A percentile compares a stretch with the other conserved stretches of the same genome.
These are phyloP conservation scores for Automeris io DNA, from an alignment of 2,888 invertebrate genomes.

Conservation along the genomic window DNA sequence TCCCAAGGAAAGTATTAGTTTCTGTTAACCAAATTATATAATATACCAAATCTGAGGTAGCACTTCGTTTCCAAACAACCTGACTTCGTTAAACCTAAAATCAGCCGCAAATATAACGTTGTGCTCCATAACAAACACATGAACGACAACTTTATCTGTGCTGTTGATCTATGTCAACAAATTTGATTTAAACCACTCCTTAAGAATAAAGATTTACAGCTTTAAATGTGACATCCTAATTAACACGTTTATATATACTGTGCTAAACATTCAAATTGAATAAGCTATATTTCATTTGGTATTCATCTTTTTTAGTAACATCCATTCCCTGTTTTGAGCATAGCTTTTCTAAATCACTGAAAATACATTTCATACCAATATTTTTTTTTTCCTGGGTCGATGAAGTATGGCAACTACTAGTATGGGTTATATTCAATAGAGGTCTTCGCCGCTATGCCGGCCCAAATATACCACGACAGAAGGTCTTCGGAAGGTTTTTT, in stretches of 20 bases:
- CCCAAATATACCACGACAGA: no score
- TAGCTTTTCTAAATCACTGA: no score
- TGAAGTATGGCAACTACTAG: no score
- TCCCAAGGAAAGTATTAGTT: not conserved
- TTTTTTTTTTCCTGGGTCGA: no score
- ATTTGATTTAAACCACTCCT: not conserved
- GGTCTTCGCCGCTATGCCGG: no score
- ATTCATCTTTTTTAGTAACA: no score
- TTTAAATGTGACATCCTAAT: conserved; percentile 3
- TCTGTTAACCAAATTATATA: no score
- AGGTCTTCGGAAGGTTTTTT: no score
- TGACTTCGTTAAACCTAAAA: not conserved
- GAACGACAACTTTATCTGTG: not conserved
- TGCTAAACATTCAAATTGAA: conserved; percentile 1
- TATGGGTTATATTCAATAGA: no score
- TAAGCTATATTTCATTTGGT: no score
- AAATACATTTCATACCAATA: no score
- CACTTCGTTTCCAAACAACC: not conserved
- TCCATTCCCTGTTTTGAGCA: no score
- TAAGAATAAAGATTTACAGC: conserved; percentile 1
- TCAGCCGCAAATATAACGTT: not conserved
- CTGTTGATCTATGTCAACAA: not conserved
- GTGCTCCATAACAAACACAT: not conserved
- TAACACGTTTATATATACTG: not conserved
- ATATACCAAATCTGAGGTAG: not conserved